A percentile compares a stretch with the other conserved stretches of the same genome.
phyloP scores from a whole-genome alignment of 2,113 vertebrate genomes.

The Corvus hawaiiensis region DNA sequence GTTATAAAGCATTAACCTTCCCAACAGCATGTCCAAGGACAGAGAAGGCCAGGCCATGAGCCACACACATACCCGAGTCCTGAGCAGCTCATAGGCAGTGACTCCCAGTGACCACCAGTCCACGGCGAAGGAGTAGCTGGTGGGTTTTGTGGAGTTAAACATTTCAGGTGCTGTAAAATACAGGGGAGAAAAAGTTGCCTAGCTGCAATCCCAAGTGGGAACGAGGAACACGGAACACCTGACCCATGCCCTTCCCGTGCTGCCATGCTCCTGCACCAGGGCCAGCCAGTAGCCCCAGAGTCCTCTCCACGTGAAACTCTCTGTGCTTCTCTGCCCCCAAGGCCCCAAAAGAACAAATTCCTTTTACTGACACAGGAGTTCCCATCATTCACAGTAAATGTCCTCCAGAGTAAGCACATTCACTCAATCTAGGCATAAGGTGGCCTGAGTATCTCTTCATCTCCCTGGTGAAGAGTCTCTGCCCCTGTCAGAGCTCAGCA shows the following conservation, averaged over 20 bases:
- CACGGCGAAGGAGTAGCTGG: conserved; percentile 86
- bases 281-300: fast-evolving
- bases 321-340: not conserved
- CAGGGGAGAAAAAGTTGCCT: not conserved
- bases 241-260: fast-evolving
- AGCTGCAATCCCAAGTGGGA: not conserved
- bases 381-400: not conserved
- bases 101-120: conserved; percentile 84
- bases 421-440: not conserved
- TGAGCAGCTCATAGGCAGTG: conserved; percentile 92
- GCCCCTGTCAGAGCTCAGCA: not conserved
- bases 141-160: conserved; percentile 81
- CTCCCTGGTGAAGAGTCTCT: not conserved
- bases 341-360: not conserved
- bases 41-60: not conserved
- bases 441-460: not conserved
- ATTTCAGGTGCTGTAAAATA: conserved; percentile 88
- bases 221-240: not conserved
- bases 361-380: not conserved
- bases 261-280: not conserved
- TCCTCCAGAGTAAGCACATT: not conserved
- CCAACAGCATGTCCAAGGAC: not conserved
- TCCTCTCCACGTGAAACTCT: not conserved
- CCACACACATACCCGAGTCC: conserved; percentile 80
- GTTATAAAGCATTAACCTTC: not conserved